Conservation (phyloP, 2,888 invertebrate genomes). For the Theodoxus fluviatilis region DNA sequence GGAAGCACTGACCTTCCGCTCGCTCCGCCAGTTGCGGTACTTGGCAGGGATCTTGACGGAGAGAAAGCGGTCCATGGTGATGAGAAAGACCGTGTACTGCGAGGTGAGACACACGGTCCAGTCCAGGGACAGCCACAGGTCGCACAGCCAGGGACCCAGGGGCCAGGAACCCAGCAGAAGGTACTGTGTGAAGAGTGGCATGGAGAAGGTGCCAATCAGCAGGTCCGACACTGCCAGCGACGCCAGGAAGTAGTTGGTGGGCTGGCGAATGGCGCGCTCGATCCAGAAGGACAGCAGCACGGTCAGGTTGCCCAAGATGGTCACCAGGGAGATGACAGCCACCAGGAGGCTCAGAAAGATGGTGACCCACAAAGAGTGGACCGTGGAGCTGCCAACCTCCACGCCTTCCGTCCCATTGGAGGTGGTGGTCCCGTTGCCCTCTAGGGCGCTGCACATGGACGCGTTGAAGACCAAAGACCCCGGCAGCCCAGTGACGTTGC, state of each 20-base stretch:
- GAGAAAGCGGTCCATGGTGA: slow-evolving; percentile 97
- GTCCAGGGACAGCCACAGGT: slow-evolving; percentile 97
- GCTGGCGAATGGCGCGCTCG: slow-evolving; percentile 87
- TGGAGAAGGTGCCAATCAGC: slow-evolving; percentile 95
- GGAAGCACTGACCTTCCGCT: slow-evolving; percentile 84
- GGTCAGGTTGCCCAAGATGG: slow-evolving; percentile 93
- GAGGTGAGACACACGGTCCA: slow-evolving; percentile 99
- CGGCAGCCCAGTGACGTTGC: slow-evolving; percentile 22
- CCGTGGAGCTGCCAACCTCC: slow-evolving; percentile 1
- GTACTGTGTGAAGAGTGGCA: slow-evolving; percentile 98
- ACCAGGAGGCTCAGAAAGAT: slow-evolving; percentile 86
- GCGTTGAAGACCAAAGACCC: slow-evolving; percentile 29
- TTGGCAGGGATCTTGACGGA: slow-evolving; percentile 98
- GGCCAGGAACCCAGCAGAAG: slow-evolving; percentile 97
- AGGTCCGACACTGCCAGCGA: slow-evolving; percentile 96
- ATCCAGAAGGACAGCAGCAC: slow-evolving; percentile 94
- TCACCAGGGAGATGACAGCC: slow-evolving; percentile 86
- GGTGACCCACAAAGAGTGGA: slow-evolving; percentile 87
- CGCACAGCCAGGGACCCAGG: slow-evolving; percentile 92
- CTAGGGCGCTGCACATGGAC: slow-evolving; percentile 19
- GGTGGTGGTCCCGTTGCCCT: neutral
- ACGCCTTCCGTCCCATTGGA: neutral
- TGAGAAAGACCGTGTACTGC: slow-evolving; percentile 97
- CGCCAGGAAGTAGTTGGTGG: slow-evolving; percentile 99
- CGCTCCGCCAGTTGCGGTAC: slow-evolving; percentile 96